Percentiles rank a stretch among this genome's conserved stretches.
Evolutionary conservation across 2,888 invertebrate genomes (phyloP).

Genomic region (Athalia circularis): DNA sequence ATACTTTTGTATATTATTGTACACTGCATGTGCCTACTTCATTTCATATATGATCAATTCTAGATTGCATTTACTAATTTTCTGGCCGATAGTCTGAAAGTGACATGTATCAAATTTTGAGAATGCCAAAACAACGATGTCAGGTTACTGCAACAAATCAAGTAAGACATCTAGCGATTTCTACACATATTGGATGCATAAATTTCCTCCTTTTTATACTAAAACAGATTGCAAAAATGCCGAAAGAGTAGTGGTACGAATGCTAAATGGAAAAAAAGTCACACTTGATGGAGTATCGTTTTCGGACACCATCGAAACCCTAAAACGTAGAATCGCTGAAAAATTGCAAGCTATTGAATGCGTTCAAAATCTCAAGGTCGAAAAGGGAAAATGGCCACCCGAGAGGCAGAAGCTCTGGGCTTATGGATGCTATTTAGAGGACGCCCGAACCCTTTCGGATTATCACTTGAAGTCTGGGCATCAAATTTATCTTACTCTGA

Average conservation of each 20-base stretch:
- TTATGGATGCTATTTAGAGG: constrained; percentile 51
- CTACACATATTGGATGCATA: constrained; percentile 8
- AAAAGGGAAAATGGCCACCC: constrained; percentile 48
- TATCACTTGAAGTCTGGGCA: constrained; percentile 18
- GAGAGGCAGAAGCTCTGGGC: constrained; percentile 53
- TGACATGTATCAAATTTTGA: constrained; percentile 1
- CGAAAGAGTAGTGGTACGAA: constrained; percentile 53
- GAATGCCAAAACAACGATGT: constrained; percentile 10
- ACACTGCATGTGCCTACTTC: no score
- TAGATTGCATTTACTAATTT: no score
- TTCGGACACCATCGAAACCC: constrained; percentile 51
- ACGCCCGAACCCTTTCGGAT: constrained; percentile 51
- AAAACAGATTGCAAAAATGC: constrained; percentile 41
- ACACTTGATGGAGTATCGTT: constrained; percentile 45
- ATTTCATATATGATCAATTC: background rate
- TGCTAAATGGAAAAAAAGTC: constrained; percentile 48
- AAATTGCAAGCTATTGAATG: constrained; percentile 2
- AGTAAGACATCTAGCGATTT: background rate
- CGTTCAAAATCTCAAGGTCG: background rate
- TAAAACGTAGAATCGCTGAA: constrained; percentile 49
- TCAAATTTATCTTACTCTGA: constrained; percentile 27
- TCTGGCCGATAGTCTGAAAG: background rate
- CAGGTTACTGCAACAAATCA: constrained; percentile 7
- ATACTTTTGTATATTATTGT: no score
- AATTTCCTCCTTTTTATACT: background rate